Conservation (phyloP, 2,888 invertebrate species). For the Spodoptera exigua region DNA sequence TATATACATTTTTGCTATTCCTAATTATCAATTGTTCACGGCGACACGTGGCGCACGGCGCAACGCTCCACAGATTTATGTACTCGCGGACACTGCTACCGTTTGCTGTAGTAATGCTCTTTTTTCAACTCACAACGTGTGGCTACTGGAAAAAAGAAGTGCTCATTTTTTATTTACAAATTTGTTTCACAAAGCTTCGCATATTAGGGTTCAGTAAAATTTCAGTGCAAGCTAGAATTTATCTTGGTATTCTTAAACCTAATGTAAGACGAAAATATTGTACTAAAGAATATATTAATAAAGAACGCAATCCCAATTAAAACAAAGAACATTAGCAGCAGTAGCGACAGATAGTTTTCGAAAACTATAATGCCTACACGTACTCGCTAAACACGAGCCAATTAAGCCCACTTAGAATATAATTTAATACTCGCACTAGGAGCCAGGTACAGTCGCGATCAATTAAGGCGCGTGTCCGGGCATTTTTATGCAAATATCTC, state of each 20-base stretch:
- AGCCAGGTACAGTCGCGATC: constrained; percentile 66
- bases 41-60: constrained; percentile 1
- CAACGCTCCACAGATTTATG: constrained; percentile 15
- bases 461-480: constrained; percentile 83
- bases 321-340: background rate
- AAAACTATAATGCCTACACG: constrained; percentile 44
- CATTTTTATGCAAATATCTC: constrained; percentile 84
- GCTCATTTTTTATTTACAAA: too few relatives aligned
- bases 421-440: constrained; percentile 50
- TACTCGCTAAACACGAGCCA: constrained; percentile 48
- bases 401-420: constrained; percentile 55
- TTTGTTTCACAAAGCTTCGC: too few relatives aligned
- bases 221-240: too few relatives aligned
- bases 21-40: constrained; percentile 31
- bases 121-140: constrained; percentile 6
- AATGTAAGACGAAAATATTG: too few relatives aligned
- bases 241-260: too few relatives aligned
- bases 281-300: background rate
- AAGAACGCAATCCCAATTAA: constrained; percentile 15
- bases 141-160: too few relatives aligned
- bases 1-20: constrained; percentile 21
- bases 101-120: constrained; percentile 16
- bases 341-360: constrained; percentile 4
- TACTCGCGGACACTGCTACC: constrained; percentile 16
- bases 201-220: too few relatives aligned